phyloP scores from a whole-genome alignment of 1,140 invertebrate genomes.

The Phymastichus coffea region DNA sequence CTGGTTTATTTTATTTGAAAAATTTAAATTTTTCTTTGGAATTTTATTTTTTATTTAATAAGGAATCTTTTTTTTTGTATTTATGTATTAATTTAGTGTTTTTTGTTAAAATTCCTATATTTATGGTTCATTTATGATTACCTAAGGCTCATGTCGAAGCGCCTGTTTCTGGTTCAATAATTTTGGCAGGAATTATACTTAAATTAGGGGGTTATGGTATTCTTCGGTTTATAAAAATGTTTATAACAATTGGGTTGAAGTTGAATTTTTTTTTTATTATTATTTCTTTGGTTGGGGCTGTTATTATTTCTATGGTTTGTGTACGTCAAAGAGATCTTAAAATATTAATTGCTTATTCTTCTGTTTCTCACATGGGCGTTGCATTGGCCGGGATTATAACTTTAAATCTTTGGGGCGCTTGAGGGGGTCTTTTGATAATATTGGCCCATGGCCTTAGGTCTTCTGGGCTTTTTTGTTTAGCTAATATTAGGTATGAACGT shows the following conservation, averaged over 20 bases:
- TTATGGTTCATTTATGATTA: slow-evolving; percentile 68
- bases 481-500: slow-evolving; percentile 65
- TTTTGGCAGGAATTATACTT: slow-evolving; percentile 65
- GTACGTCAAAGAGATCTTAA: slow-evolving; percentile 65
- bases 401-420: slow-evolving; percentile 49
- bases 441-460: slow-evolving; percentile 67
- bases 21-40: slow-evolving; percentile 41
- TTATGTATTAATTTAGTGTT: slow-evolving; percentile 62
- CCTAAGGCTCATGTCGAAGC: slow-evolving; percentile 73
- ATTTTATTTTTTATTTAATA: slow-evolving; percentile 55
- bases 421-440: slow-evolving; percentile 62
- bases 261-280: slow-evolving; percentile 55
- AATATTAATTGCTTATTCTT: slow-evolving; percentile 67
- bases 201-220: slow-evolving; percentile 69
- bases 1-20: slow-evolving; percentile 53
- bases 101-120: slow-evolving; percentile 70
- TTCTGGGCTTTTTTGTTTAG: slow-evolving; percentile 59
- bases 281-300: slow-evolving; percentile 59
- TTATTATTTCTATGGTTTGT: slow-evolving; percentile 63
- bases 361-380: slow-evolving; percentile 62
- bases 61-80: slow-evolving; percentile 57
- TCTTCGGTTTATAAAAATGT: slow-evolving; percentile 56
- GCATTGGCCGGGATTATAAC: slow-evolving; percentile 53
- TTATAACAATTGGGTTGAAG: slow-evolving; percentile 48
- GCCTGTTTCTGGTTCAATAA: slow-evolving; percentile 65